A percentile compares a stretch with the other conserved stretches of the same genome.
Conservation (phyloP, 1,140 invertebrate species). For the Liolophura sinensis region DNA sequence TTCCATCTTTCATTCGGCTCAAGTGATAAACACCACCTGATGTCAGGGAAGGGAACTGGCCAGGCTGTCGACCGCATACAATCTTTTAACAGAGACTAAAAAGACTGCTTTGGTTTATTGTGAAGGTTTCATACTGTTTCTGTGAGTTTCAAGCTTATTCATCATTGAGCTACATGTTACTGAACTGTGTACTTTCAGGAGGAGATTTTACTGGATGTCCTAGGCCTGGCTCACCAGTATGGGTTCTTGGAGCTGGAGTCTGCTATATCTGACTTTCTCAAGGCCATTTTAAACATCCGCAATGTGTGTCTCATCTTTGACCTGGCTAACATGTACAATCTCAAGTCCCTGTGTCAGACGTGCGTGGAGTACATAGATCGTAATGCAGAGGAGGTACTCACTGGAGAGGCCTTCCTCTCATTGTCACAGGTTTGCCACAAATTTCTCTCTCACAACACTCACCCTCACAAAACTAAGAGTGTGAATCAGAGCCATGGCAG, state of each 20-base stretch:
- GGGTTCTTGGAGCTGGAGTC: constrained; percentile 90
- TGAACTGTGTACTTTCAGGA: constrained; percentile 63
- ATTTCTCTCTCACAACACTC: no score
- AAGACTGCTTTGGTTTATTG: no score
- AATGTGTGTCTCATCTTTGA: constrained; percentile 95
- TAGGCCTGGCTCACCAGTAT: constrained; percentile 91
- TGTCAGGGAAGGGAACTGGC: no score
- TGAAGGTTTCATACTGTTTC: no score
- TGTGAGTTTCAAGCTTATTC: no score
- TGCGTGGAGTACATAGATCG: constrained; percentile 81
- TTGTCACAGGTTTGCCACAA: constrained; percentile 75
- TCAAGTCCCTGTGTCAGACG: constrained; percentile 67
- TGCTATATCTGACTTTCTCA: constrained; percentile 90
- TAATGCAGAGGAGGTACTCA: constrained; percentile 81
- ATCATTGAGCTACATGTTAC: no score
- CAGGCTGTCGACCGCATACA: no score
- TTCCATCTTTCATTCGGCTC: no score
- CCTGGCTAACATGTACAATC: constrained; percentile 77
- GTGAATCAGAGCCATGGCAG: no score
- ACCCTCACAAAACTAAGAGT: no score
- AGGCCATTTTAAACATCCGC: constrained; percentile 79
- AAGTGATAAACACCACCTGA: no score
- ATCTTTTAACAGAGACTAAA: no score
- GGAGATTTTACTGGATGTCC: constrained; percentile 82
- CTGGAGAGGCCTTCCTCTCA: constrained; percentile 80